phyloP scores from a whole-genome alignment of 2,113 vertebrate genomes.

The cat (Felis catus) region F.catus_Fca126_mat1.0 CM031416.1:89233001-89233500 shows the following conservation, averaged over 20 bases:
- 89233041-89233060: not conserved
- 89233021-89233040: not conserved
- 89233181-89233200: not conserved
- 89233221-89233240: not conserved
- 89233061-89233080: conserved; percentile 1
- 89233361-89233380: not conserved
- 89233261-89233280: not conserved
- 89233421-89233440: not conserved
- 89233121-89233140: conserved; percentile 12
- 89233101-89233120: not conserved
- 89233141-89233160: not conserved
- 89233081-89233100: not conserved
- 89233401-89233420: not conserved
- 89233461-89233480: not conserved
- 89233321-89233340: not conserved
- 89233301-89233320: not conserved
- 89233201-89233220: not conserved
- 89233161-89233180: conserved; percentile 29
- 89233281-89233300: not conserved
- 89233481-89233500: not conserved
- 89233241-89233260: conserved; percentile 4
- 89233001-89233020: conserved; percentile 21
- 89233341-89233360: not conserved
- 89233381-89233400: not conserved
- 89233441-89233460: conserved; percentile 7